Evolutionary conservation across 1,140 invertebrate genomes (phyloP), one percentile per base, ranked within the genome.

Genomic region (Atta colombica): DNA sequence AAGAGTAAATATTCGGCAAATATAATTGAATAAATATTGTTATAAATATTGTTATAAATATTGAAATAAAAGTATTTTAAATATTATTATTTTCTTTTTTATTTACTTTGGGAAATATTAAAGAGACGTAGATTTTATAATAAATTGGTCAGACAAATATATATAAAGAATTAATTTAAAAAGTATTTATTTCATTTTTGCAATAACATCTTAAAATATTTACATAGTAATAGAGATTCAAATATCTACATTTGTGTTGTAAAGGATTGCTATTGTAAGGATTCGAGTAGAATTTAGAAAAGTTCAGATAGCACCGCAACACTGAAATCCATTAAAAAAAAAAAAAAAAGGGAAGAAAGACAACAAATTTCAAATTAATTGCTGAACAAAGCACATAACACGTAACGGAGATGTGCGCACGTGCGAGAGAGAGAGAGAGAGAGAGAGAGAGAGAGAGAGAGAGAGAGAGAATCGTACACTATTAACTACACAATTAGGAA

Each of bases 131-230:
- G 14, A n/a, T 3, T 21, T 58, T 58, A 58, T 45, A 61, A 7
- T 60, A 3, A 61, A 75, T 60, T 45, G 28, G 31, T 4, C 18
- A 75, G 1, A 75, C 14, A 8, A 39, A 60, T 58, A 35, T 35
- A 35, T 35, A 35, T 35, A 39, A 16, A 58, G 0, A 75, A 60
- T 75, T 75, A 75, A 60, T 60, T 75, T 75, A 0, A 16, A 21
- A 12, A 60, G 14, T 14, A 74, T 25, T 58, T 21, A 6, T 75
- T 25, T 45, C 5, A 25, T 21, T 39, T 7, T 39, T 14, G 18
- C 7, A 61, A 39, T 2, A 61, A 39, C 7, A 61, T 77, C 6
- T 71, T 85, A n/a, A 80, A 89, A 65, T 72, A 88, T 86, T 91
- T 55, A 78, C 61, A 71, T 39, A 31, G 28, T 61, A 45, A 45